Evolutionary conservation across 2,888 invertebrate genomes (phyloP).

Genomic region (Thyatira batis): DNA sequence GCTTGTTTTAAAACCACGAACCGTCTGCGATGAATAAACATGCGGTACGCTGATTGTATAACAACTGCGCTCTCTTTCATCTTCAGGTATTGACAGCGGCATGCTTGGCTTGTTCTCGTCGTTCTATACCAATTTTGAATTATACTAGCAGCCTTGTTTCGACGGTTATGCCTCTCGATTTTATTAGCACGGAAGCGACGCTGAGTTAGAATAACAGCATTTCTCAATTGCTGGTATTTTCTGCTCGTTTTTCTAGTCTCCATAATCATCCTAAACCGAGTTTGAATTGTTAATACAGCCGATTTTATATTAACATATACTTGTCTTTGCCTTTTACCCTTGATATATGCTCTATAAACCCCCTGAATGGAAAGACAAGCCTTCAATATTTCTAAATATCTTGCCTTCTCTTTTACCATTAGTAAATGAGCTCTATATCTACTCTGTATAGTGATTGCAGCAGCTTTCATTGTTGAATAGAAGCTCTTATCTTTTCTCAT

Average conservation of each 20-base stretch:
- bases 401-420: constrained; percentile 49
- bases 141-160: constrained; percentile 45
- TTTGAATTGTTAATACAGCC: constrained; percentile 65
- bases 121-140: constrained; percentile 69
- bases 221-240: constrained; percentile 47
- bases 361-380: constrained; percentile 69
- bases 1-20: constrained; percentile 40
- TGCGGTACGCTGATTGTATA: constrained; percentile 65
- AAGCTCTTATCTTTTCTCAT: constrained; percentile 47
- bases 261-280: constrained; percentile 49
- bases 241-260: constrained; percentile 40
- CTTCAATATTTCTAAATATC: constrained; percentile 53
- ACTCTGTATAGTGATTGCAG: constrained; percentile 46
- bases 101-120: constrained; percentile 41
- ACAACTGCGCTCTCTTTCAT: constrained; percentile 46
- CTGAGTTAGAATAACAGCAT: constrained; percentile 56
- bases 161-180: constrained; percentile 29
- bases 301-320: constrained; percentile 49
- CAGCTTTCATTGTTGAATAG: constrained; percentile 42
- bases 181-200: constrained; percentile 54
- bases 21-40: constrained; percentile 46
- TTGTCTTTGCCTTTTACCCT: constrained; percentile 44
- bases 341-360: constrained; percentile 46
- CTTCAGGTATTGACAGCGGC: constrained; percentile 45
- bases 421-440: constrained; percentile 62